Conservation (phyloP, 1,140 invertebrate genomes). For the Euschistus heros region DNA sequence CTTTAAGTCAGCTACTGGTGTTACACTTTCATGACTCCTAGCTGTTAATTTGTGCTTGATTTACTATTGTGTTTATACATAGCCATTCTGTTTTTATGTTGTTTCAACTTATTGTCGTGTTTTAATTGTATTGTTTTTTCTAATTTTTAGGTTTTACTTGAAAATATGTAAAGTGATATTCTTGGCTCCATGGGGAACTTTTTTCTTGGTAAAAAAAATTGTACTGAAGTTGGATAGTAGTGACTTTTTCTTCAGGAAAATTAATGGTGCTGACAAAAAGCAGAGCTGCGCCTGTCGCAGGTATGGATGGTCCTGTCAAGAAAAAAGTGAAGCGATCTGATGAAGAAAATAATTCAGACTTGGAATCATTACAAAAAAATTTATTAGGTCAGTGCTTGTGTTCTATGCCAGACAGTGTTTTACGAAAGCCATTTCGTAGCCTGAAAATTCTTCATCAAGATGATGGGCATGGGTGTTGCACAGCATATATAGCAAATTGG, state of each 20-base stretch:
- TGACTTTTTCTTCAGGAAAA: neutral
- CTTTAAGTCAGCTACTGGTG: neutral
- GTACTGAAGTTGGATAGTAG: conserved; percentile 1
- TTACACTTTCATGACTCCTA: conserved; percentile 4
- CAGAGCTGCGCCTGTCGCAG: conserved; percentile 26
- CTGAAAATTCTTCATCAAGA: conserved; percentile 32
- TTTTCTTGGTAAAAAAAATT: neutral
- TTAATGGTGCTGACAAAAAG: conserved; percentile 28
- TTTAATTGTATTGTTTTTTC: too few relatives aligned
- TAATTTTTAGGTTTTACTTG: too few relatives aligned
- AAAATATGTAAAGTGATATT: neutral
- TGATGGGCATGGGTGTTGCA: conserved; percentile 37
- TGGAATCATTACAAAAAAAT: conserved; percentile 46
- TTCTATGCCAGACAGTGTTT: conserved; percentile 53
- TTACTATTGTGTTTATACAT: too few relatives aligned
- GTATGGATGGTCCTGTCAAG: conserved; percentile 51
- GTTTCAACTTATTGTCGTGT: too few relatives aligned
- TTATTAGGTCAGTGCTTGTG: conserved; percentile 65
- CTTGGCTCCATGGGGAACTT: neutral
- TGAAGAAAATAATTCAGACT: conserved; percentile 44
- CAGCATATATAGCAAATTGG: conserved; percentile 53
- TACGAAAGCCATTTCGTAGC: conserved; percentile 56
- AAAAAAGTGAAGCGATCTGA: conserved; percentile 54
- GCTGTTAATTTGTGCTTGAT: too few relatives aligned
- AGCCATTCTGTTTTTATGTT: too few relatives aligned